A percentile compares a stretch with the other conserved stretches of the same genome.
phyloP scores from a whole-genome alignment of 2,113 vertebrate species.

The Grallaria varia region DNA sequence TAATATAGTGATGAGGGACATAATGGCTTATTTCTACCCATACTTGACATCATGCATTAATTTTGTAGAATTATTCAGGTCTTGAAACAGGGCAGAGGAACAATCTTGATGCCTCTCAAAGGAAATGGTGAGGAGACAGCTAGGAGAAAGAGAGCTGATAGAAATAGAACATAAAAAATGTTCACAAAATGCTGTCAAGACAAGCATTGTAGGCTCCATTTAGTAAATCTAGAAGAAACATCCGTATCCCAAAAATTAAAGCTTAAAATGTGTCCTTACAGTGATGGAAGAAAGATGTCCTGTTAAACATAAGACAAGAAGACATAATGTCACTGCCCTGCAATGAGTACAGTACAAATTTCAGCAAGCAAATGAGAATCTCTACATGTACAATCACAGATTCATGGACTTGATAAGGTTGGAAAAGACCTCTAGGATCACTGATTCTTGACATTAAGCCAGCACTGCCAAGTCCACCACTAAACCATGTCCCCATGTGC shows the following conservation, averaged over 20 bases:
- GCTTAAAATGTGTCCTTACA: neutral
- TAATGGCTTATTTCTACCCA: slow-evolving; percentile 29
- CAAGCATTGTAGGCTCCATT: neutral
- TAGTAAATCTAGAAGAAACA: neutral
- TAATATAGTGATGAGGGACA: slow-evolving; percentile 1
- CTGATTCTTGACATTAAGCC: neutral
- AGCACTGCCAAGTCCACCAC: neutral
- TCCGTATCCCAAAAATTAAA: neutral
- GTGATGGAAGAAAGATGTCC: neutral
- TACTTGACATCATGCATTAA: slow-evolving; percentile 34
- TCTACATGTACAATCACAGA: neutral
- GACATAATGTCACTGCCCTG: neutral
- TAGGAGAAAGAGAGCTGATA: slow-evolving; percentile 14
- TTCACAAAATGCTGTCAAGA: neutral
- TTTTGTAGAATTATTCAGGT: slow-evolving; percentile 38
- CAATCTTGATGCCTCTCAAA: slow-evolving; percentile 25
- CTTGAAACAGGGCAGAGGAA: slow-evolving; percentile 19
- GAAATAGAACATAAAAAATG: neutral
- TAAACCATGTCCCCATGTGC: neutral
- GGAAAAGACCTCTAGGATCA: neutral
- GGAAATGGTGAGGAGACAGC: slow-evolving; percentile 19
- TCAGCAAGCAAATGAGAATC: neutral
- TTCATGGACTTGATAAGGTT: neutral
- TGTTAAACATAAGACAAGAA: neutral
- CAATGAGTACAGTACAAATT: neutral